Evolutionary conservation across 1,140 invertebrate genomes (phyloP).

Genomic region (Reticulitermes speratus): DNA sequence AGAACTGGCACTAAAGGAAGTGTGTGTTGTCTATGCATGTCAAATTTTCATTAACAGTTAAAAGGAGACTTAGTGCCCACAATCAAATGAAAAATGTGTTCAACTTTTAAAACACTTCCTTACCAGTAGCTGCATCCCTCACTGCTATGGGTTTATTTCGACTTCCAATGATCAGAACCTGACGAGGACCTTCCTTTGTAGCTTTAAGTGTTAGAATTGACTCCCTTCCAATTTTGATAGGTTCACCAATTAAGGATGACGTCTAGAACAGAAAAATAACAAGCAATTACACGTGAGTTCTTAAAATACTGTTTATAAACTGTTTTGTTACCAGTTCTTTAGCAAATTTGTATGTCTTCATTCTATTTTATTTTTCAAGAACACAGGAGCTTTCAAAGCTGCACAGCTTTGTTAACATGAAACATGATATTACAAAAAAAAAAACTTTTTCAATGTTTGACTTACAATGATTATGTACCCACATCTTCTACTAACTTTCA

Average conservation of each 20-base stretch:
- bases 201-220: constrained; percentile 64
- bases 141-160: constrained; percentile 63
- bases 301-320: background rate
- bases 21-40: too few species aligned
- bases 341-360: background rate
- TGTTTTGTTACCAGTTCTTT: background rate
- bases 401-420: too few species aligned
- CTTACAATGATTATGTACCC: too few species aligned
- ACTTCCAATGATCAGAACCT: constrained; percentile 64
- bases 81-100: too few species aligned
- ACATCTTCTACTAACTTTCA: too few species aligned
- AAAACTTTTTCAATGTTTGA: too few species aligned
- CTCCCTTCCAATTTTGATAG: constrained; percentile 58
- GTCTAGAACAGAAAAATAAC: constrained; percentile 48
- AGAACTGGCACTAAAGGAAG: too few species aligned
- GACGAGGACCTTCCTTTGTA: constrained; percentile 63
- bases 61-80: too few species aligned
- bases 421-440: too few species aligned
- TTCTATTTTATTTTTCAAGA: too few species aligned
- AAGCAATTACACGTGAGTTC: background rate
- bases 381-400: too few species aligned
- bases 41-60: too few species aligned
- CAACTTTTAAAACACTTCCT: background rate
- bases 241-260: constrained; percentile 54
- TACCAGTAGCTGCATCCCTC: constrained; percentile 61